These are phyloP conservation scores for Pangasius krempfi DNA, from an alignment of 2,797 vertebrate species.

Conservation along the genomic window DNA sequence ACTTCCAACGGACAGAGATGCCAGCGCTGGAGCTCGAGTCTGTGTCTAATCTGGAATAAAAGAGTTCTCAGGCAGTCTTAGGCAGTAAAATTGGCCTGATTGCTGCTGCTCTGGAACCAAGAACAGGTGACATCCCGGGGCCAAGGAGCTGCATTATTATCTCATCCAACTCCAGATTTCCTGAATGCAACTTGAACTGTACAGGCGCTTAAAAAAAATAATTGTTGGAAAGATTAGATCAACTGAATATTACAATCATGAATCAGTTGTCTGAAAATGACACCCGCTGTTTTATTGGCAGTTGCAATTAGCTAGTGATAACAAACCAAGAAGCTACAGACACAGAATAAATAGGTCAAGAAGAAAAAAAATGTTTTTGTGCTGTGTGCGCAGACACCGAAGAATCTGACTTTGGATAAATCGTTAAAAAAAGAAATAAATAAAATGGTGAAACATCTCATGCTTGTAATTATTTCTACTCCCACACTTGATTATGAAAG, in stretches of 20 bases:
- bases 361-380: background rate
- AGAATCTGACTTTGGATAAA: background rate
- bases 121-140: background rate
- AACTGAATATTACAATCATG: background rate
- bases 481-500: slow-evolving; percentile 10
- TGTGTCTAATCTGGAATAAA: background rate
- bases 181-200: too few species aligned
- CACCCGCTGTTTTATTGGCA: slow-evolving; percentile 1
- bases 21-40: background rate
- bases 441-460: background rate
- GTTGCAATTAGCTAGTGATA: background rate
- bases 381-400: background rate
- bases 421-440: background rate
- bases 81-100: background rate
- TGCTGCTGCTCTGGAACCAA: background rate
- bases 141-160: background rate
- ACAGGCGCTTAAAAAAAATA: background rate
- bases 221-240: background rate
- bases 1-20: background rate
- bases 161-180: background rate
- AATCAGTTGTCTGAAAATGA: background rate
- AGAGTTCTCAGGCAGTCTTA: background rate
- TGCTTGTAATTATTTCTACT: slow-evolving; percentile 19
- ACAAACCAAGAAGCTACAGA: background rate
- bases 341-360: background rate